Evolutionary conservation across 2,797 vertebrate genomes (phyloP).

Genomic region (Rhabdomys pumilio): DNA sequence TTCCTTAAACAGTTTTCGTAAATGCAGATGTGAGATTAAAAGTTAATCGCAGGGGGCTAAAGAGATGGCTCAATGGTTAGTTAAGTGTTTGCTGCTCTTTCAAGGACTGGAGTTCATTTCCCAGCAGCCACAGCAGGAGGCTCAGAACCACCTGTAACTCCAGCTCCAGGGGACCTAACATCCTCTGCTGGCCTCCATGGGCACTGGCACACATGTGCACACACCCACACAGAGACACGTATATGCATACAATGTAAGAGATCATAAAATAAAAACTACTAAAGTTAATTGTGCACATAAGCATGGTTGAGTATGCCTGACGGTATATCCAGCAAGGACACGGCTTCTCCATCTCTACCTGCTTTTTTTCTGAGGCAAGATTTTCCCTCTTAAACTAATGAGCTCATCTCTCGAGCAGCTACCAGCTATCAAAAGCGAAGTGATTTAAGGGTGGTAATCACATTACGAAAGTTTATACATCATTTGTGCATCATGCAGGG

Average conservation of each 20-base stretch:
- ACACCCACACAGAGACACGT: neutral
- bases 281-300: conserved; percentile 1
- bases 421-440: conserved; percentile 76
- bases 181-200: neutral
- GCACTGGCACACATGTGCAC: neutral
- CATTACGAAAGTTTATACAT: conserved; percentile 78
- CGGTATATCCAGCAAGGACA: neutral
- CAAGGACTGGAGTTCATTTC: neutral
- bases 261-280: neutral
- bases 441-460: conserved; percentile 79
- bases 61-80: neutral
- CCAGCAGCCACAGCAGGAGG: neutral
- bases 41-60: neutral
- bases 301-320: conserved; percentile 14
- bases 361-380: conserved; percentile 40
- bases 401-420: conserved; percentile 67
- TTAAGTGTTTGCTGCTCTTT: neutral
- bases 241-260: neutral
- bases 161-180: neutral
- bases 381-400: conserved; percentile 72
- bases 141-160: neutral
- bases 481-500: conserved; percentile 72
- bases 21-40: conserved; percentile 51
- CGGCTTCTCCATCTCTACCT: conserved; percentile 36
- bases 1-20: conserved; percentile 57